Evolutionary conservation across 1,140 invertebrate genomes (phyloP).

Genomic region (Hyles vespertilio): DNA sequence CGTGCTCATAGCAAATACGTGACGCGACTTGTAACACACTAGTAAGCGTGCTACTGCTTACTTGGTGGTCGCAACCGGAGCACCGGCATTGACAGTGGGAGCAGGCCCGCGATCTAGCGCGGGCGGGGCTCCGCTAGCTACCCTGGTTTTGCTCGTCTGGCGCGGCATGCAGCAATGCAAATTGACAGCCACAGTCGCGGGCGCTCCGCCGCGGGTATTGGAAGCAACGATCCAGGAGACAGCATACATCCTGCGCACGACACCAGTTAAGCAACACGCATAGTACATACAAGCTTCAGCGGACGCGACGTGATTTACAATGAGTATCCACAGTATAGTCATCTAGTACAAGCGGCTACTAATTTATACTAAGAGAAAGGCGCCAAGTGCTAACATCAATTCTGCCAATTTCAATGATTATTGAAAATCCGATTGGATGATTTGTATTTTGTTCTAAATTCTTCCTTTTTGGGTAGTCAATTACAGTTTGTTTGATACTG

Average conservation of each 20-base stretch:
- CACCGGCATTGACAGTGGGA: slow-evolving; percentile 61
- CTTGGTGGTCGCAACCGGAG: slow-evolving; percentile 67
- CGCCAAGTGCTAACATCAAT: too few species aligned
- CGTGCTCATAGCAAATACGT: slow-evolving; percentile 39
- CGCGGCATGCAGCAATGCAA: slow-evolving; percentile 88
- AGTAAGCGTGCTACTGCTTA: slow-evolving; percentile 67
- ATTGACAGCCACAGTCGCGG: slow-evolving; percentile 90
- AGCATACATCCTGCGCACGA: slow-evolving; percentile 82
- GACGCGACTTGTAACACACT: slow-evolving; percentile 45
- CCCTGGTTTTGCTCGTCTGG: slow-evolving; percentile 77
- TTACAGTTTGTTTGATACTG: too few species aligned
- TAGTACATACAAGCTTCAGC: slow-evolving; percentile 15
- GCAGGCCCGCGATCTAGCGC: slow-evolving; percentile 59
- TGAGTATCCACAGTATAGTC: too few species aligned
- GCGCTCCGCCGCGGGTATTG: slow-evolving; percentile 86
- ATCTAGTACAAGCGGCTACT: too few species aligned
- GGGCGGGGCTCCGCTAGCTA: slow-evolving; percentile 72
- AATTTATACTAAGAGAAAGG: too few species aligned
- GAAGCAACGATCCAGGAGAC: slow-evolving; percentile 89
- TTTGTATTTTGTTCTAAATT: too few species aligned
- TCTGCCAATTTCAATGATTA: too few species aligned
- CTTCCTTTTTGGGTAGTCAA: too few species aligned
- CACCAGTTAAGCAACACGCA: slow-evolving; percentile 48
- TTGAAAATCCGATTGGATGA: too few species aligned
- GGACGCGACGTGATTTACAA: too few species aligned